Conservation (phyloP, 2,888 invertebrate species). For the Dendrolimus pini region DNA sequence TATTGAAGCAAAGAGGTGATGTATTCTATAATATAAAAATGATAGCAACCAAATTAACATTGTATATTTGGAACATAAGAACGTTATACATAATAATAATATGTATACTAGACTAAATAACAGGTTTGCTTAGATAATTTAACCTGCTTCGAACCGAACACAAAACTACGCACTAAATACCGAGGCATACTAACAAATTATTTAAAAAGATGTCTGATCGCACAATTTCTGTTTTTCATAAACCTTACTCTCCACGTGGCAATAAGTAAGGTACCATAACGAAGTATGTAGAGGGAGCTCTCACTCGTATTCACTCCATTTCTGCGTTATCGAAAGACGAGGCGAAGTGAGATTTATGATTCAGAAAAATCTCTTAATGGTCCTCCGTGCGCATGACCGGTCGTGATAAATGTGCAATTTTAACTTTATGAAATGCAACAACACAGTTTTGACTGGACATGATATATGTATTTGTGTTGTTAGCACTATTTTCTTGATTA, state of each 20-base stretch:
- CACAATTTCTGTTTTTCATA: no score
- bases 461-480: conserved; percentile 63
- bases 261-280: background rate
- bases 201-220: no score
- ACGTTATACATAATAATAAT: no score
- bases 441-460: conserved; percentile 68
- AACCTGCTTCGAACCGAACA: no score
- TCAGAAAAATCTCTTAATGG: conserved; percentile 75
- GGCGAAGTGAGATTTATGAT: conserved; percentile 74
- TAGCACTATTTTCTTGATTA: conserved; percentile 40
- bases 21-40: no score
- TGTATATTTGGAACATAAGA: no score
- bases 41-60: no score
- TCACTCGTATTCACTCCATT: conserved; percentile 54
- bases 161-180: no score
- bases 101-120: no score
- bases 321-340: conserved; percentile 68
- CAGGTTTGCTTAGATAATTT: no score
- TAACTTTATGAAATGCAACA: conserved; percentile 68
- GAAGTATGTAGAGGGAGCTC: conserved; percentile 15
- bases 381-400: conserved; percentile 62
- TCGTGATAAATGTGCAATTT: conserved; percentile 74
- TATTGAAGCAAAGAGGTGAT: no score
- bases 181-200: no score
- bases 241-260: background rate